A percentile compares a stretch with the other conserved stretches of the same genome.
phyloP scores from a whole-genome alignment of 2,113 vertebrate genomes.

The Heterotis niloticus region DNA sequence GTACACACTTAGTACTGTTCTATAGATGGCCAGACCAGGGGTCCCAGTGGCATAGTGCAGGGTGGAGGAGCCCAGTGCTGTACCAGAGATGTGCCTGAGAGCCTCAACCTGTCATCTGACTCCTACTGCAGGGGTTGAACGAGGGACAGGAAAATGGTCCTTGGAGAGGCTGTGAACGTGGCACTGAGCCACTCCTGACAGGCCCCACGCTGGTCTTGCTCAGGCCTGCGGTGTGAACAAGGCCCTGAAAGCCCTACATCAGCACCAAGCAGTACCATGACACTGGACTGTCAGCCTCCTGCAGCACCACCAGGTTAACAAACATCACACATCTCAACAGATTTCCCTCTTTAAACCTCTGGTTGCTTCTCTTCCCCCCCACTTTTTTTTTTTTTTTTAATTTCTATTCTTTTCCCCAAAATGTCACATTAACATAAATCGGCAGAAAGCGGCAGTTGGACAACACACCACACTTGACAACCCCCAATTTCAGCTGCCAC shows the following conservation, averaged over 20 bases:
- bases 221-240: neutral
- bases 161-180: too few species aligned
- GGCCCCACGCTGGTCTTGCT: neutral
- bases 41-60: too few species aligned
- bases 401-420: conserved; percentile 54
- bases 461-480: conserved; percentile 59
- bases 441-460: conserved; percentile 51
- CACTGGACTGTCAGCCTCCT: neutral
- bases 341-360: neutral
- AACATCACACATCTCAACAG: neutral
- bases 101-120: too few species aligned
- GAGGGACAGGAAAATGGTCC: too few species aligned
- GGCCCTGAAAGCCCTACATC: neutral
- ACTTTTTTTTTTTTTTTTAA: conserved; percentile 33
- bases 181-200: too few species aligned
- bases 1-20: too few species aligned
- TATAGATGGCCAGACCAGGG: too few species aligned
- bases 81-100: too few species aligned
- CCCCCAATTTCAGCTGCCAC: conserved; percentile 52
- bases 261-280: neutral
- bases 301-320: too few species aligned
- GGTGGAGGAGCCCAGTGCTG: too few species aligned
- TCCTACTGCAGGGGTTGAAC: too few species aligned
- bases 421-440: conserved; percentile 71
- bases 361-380: conserved; percentile 3